These are phyloP conservation scores for Lethenteron reissneri DNA, from an alignment of 2,113 vertebrate species.

Conservation along the genomic window DNA sequence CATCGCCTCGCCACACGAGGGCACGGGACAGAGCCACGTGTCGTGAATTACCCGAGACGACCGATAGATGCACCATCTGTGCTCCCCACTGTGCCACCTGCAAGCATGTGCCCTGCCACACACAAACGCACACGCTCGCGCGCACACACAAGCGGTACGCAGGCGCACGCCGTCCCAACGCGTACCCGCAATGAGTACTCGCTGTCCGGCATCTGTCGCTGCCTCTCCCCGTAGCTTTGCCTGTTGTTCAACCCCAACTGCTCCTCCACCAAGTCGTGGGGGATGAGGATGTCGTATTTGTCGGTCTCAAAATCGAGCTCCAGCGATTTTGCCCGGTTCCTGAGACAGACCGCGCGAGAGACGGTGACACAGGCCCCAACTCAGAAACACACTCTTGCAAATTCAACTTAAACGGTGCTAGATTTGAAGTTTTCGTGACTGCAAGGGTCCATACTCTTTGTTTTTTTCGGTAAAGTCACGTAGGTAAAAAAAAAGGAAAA, in stretches of 20 bases:
- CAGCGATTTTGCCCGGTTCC: slow-evolving; percentile 29
- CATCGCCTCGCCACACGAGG: no score
- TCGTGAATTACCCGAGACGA: no score
- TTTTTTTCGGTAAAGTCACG: no score
- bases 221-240: slow-evolving; percentile 26
- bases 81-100: no score
- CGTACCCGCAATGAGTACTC: slow-evolving; percentile 41
- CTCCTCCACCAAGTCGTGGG: slow-evolving; percentile 35
- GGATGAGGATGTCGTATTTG: slow-evolving; percentile 66
- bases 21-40: no score
- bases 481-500: no score
- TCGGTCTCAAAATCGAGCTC: slow-evolving; percentile 68
- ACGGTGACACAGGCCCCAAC: neutral
- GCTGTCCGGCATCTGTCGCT: slow-evolving; percentile 42
- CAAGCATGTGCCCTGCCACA: no score
- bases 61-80: no score
- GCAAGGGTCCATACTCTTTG: neutral
- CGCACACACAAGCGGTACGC: neutral
- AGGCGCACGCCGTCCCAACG: slow-evolving; percentile 2
- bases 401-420: neutral
- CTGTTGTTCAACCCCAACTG: slow-evolving; percentile 25
- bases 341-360: slow-evolving; percentile 15
- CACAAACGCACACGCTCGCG: no score
- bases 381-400: neutral
- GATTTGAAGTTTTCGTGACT: neutral